A percentile compares a stretch with the other conserved stretches of the same genome.
Evolutionary conservation across 2,113 vertebrate genomes (phyloP).

Genomic region (Osmerus mordax): DNA sequence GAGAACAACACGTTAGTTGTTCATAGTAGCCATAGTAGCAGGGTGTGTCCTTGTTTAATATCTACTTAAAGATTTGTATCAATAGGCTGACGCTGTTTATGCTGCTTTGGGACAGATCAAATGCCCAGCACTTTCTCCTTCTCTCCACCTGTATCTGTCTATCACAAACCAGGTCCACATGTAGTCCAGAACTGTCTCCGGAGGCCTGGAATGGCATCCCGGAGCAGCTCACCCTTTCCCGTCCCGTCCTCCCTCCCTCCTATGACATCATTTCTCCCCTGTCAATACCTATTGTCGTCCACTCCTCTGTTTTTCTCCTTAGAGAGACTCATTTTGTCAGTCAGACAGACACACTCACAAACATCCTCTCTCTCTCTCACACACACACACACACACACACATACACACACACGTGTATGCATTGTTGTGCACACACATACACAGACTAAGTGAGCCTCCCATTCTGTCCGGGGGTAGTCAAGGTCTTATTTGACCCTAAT

Average conservation of each 20-base stretch:
- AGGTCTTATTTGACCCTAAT: too few relatives aligned
- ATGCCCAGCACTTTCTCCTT: too few relatives aligned
- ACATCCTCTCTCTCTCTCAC: slow-evolving; percentile 5
- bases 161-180: too few relatives aligned
- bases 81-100: too few relatives aligned
- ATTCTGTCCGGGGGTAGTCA: too few relatives aligned
- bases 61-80: too few relatives aligned
- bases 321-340: background rate
- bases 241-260: background rate
- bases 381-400: background rate
- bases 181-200: background rate
- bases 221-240: background rate
- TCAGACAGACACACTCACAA: background rate
- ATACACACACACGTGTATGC: background rate
- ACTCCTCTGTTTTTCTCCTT: background rate
- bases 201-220: slow-evolving; percentile 7
- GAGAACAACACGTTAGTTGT: too few relatives aligned
- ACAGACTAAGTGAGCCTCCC: background rate
- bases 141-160: too few relatives aligned
- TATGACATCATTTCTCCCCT: slow-evolving; percentile 4
- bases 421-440: background rate
- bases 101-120: too few relatives aligned
- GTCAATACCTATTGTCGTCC: slow-evolving; percentile 1
- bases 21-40: too few relatives aligned
- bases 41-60: too few relatives aligned